phyloP scores from a whole-genome alignment of 2,113 vertebrate genomes.

The Rhinolophus ferrumequinum region DNA sequence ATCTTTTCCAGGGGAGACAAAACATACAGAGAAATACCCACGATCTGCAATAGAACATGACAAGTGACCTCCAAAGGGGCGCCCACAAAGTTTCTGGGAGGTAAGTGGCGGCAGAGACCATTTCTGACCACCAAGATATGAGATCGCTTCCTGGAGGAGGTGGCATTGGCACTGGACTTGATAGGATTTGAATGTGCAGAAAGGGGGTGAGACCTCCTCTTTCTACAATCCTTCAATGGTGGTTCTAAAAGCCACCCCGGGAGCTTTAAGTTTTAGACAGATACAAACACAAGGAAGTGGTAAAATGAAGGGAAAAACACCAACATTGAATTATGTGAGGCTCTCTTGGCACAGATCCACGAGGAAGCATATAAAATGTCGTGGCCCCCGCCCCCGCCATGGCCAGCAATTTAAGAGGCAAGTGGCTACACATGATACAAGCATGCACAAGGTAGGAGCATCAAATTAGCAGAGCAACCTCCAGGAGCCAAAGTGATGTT shows the following conservation, averaged over 20 bases:
- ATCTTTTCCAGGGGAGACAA: neutral
- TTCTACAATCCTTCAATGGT: accelerated
- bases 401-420: neutral
- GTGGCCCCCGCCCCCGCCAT: neutral
- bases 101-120: neutral
- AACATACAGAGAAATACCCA: neutral
- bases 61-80: neutral
- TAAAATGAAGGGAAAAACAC: neutral
- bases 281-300: neutral
- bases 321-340: neutral
- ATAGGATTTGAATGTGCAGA: neutral
- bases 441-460: neutral
- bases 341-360: neutral
- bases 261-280: neutral
- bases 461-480: neutral
- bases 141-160: neutral
- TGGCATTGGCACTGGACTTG: neutral
- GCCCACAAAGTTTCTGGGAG: neutral
- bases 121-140: neutral
- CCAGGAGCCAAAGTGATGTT: neutral
- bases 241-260: neutral
- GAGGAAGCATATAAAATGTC: neutral
- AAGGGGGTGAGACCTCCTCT: neutral
- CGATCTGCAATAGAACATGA: neutral
- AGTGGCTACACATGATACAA: neutral